Evolutionary conservation across 23 tunicate genomes (phyloP).

Genomic region (Botrylloides violaceus): DNA sequence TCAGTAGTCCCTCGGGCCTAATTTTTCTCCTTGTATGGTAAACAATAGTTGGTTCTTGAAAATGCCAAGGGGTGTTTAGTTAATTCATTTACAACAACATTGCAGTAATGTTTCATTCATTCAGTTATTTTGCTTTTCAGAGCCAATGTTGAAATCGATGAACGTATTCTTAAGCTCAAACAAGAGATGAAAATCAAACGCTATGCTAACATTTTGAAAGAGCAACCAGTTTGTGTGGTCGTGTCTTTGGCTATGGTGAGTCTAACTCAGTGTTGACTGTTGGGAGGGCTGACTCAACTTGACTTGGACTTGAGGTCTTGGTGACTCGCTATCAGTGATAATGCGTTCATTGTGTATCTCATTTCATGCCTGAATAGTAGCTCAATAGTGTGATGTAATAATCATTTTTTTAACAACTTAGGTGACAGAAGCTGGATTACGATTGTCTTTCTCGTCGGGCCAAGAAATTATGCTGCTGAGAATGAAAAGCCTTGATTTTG

Average conservation of each 20-base stretch:
- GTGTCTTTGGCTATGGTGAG: background rate
- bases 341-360: no score
- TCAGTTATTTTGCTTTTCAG: background rate
- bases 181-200: background rate
- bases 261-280: no score
- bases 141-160: background rate
- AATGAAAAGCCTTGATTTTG: background rate
- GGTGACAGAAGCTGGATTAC: conserved; percentile 13
- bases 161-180: background rate
- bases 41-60: no score
- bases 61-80: no score
- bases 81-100: background rate
- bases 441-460: background rate
- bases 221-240: background rate
- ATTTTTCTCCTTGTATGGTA: no score
- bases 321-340: no score
- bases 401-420: background rate
- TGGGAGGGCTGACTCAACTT: no score
- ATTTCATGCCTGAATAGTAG: no score
- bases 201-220: background rate
- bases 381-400: no score
- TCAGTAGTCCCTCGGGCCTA: no score
- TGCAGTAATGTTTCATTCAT: background rate
- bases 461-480: background rate
- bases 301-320: no score